Conservation (phyloP, 1,140 invertebrate genomes). For the Anastrepha obliqua region DNA sequence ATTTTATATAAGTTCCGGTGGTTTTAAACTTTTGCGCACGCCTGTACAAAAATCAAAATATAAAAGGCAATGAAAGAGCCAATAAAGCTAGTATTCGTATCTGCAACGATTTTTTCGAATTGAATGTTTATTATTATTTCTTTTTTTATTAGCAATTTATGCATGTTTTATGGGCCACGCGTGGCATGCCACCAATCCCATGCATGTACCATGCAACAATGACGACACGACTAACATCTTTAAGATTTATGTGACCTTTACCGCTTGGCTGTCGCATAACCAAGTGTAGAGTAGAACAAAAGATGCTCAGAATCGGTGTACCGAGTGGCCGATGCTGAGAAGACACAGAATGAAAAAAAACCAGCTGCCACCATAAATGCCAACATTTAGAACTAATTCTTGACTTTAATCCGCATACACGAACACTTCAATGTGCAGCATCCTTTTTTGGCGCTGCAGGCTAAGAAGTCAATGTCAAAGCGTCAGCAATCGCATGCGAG, state of each 20-base stretch:
- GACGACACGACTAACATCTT: constrained; percentile 19
- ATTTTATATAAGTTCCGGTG: no score
- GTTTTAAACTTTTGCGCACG: no score
- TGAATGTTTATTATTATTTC: constrained; percentile 4
- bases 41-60: background rate
- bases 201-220: background rate
- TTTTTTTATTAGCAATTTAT: constrained; percentile 36
- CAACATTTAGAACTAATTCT: constrained; percentile 52
- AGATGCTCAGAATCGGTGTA: background rate
- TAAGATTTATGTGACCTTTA: constrained; percentile 52
- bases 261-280: constrained; percentile 9
- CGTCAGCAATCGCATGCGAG: background rate
- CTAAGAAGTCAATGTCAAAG: constrained; percentile 46
- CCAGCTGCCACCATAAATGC: constrained; percentile 30
- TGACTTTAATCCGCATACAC: constrained; percentile 1
- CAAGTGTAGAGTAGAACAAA: background rate
- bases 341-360: background rate
- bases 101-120: background rate
- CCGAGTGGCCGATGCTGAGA: background rate
- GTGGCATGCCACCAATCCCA: constrained; percentile 21
- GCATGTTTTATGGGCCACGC: constrained; percentile 25
- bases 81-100: background rate
- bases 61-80: background rate
- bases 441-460: constrained; percentile 41
- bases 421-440: background rate